Conservation (phyloP, 2,888 invertebrate genomes). For the Caenorhabditis panamensis region DNA sequence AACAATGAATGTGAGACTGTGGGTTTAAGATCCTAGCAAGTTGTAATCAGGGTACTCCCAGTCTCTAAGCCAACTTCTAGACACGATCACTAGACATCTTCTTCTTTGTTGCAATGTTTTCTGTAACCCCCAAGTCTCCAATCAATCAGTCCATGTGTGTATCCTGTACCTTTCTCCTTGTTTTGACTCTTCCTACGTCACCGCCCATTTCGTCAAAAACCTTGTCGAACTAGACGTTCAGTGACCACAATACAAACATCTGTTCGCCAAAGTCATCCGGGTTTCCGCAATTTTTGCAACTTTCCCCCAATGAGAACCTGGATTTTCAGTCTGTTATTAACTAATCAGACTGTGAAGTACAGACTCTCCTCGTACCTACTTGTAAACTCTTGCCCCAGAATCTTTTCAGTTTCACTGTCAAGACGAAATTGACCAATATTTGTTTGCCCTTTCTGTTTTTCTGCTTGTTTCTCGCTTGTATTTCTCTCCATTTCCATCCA, state of each 20-base stretch:
- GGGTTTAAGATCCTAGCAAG: too few relatives aligned
- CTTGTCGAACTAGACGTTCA: not conserved
- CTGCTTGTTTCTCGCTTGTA: constrained; percentile 8
- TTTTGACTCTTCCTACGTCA: not conserved
- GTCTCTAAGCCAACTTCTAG: too few relatives aligned
- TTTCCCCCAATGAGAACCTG: not conserved
- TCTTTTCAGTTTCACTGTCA: not conserved
- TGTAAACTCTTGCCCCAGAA: too few relatives aligned
- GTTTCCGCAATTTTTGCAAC: not conserved
- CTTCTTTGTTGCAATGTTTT: too few relatives aligned
- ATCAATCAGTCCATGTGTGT: not conserved
- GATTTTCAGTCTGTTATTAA: not conserved
- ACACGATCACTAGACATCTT: too few relatives aligned
- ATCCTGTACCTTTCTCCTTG: not conserved
- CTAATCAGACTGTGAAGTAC: not conserved
- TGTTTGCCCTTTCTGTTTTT: constrained; percentile 29
- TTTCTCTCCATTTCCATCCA: not conserved
- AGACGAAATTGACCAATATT: constrained; percentile 6
- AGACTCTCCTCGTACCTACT: not conserved
- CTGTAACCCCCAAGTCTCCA: not conserved
- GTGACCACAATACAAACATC: constrained; percentile 17
- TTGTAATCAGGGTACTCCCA: too few relatives aligned
- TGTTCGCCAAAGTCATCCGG: not conserved
- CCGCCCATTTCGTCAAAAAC: not conserved
- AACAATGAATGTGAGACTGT: too few relatives aligned